Evolutionary conservation across 1,140 invertebrate species (phyloP), one percentile per base, ranked within the genome.

Genomic region (Cylas formicarius): DNA sequence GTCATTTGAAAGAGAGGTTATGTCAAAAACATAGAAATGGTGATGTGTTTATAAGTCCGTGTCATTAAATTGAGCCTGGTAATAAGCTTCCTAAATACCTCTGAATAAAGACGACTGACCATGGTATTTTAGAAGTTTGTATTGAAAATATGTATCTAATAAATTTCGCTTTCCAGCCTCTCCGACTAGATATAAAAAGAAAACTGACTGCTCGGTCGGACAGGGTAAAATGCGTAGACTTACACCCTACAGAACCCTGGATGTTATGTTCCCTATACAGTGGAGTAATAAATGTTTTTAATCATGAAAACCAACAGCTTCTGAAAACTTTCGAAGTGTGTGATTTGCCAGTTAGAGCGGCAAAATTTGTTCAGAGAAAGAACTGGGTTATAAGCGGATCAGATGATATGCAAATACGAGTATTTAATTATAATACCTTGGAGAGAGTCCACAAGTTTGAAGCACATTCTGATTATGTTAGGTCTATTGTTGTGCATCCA

Each of bases 211-310:
- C 95, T 23, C 78, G 96, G 43, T 97, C 94, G 1, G 97, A 99
- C 68, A 79, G 97, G 51, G 95, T 99, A 5, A 99, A 99, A 73
- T 91, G 86, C 63, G 90, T 96, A 0, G 97, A 99, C 69, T 76
- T 99, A 42, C 96, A 99, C 71, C 94, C 95, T 7, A 80, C 83
- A 11, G 96, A 99, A 62, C 93, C 92, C 58, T 99, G 96, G 96
- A 91, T 99, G 80, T 74, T 99, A 19, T 94, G 90, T 49, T 93
- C 93, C 17, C 73, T 99, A 3, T 99, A 99, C 73, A 97, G 93
- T 72, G 97, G 97, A 50, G 91, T 97, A 70, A 93, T 98, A 46
- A 95, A 99, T 71, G 90, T 99, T 60, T 99, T 96, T 94, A 98
- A 99, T 67, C 84, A 93, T 74, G 95, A 99, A 65, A 88, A 82